A percentile compares a stretch with the other conserved stretches of the same genome.
phyloP scores from a whole-genome alignment of 2,888 invertebrate genomes.

The Loripinus fragilis region DNA sequence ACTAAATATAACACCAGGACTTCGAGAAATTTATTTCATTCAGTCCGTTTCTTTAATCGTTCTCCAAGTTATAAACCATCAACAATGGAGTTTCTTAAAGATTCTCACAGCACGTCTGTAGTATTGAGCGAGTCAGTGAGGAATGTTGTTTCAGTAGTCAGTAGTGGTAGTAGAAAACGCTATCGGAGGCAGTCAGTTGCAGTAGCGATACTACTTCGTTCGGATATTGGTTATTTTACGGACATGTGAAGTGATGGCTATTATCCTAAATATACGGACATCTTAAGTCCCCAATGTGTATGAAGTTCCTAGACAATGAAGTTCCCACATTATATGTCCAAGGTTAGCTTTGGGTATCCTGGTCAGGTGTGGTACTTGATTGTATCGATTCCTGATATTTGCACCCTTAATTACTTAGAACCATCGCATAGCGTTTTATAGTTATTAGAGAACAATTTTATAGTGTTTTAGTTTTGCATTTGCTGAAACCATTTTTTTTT shows the following conservation, averaged over 20 bases:
- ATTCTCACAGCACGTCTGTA: constrained; percentile 1
- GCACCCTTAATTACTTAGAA: no score
- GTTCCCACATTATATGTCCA: no score
- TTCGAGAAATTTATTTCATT: background rate
- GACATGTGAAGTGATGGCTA: background rate
- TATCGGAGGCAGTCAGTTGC: background rate
- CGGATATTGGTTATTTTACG: constrained; percentile 12
- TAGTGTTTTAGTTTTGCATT: no score
- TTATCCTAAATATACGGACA: no score
- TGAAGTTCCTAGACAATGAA: no score
- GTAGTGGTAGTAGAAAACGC: background rate
- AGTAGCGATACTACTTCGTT: background rate
- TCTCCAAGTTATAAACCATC: background rate
- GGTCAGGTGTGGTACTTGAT: no score
- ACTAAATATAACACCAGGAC: background rate
- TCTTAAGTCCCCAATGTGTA: no score
- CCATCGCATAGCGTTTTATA: no score
- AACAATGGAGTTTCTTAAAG: background rate
- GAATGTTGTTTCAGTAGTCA: background rate
- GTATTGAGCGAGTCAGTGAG: background rate
- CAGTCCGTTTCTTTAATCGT: background rate
- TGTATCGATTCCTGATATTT: no score
- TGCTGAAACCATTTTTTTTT: no score
- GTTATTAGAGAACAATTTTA: no score
- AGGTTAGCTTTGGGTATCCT: no score